Base-by-base conservation (phyloP, 2,888 invertebrate genomes). In the Acronicta psi region DNA sequence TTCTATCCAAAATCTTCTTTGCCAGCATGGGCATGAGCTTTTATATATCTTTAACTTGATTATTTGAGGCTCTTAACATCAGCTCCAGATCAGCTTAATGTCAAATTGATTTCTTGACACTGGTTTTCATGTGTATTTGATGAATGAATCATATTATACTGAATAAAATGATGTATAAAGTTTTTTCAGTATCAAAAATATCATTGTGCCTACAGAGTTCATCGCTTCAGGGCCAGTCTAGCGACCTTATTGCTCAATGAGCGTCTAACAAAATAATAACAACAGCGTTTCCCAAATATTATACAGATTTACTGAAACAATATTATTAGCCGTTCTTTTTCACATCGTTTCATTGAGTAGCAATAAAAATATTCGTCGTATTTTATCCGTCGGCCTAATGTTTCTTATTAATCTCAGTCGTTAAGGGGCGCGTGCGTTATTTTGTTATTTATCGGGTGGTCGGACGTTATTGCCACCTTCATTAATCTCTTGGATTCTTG, bases 401-500 rank as follows among this genome's bases (percentile, higher is more conserved):
- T 74, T 83, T 81, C 84, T 85, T 87, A 90, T 90, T 90, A 89
- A 90, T 90, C 88, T 84, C 68, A 81, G 83, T 85, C 87, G 83
- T 87, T 88, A 87, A 78, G 82, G 82, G 78, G 74, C 81, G 80
- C 84, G 89, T 89, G 82, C 86, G 89, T 91, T 91, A 89, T 91
- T 90, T 90, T 80, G 89, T 91, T 92, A 92, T 92, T 90, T 92
- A 91, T 92, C 89, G 86, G 87, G 82, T 84, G 88, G 88, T 83
- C 84, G 82, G 81, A 72, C 87, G 86, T 89, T 92, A 91, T 92
- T 90, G 86, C 91, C 89, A 88, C 89, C 85, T 88, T 87, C 91
- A 92, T 92, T 92, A 90, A 92, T 92, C 91, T 91, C 87, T 80
- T 79, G 86, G 91, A 90, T 90, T 91, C 91, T 89, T 91, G 84